Evolutionary conservation across 2,797 vertebrate genomes (phyloP).

Genomic region (Eulemur mongoz): DNA sequence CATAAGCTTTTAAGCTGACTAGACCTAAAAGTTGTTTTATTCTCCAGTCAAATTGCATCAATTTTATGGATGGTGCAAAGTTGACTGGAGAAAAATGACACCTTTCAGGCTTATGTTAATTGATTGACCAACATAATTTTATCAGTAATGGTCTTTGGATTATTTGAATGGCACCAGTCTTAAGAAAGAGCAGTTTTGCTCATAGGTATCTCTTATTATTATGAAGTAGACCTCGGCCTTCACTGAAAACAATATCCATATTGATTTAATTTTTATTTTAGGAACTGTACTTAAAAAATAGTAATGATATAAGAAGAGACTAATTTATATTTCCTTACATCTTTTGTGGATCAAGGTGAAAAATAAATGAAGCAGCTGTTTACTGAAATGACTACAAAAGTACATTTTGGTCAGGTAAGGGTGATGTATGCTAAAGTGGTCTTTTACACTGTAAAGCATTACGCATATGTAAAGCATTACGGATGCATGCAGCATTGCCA

Average conservation of each 20-base stretch:
- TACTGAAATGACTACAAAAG: neutral
- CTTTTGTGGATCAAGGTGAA: neutral
- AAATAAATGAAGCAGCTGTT: constrained; percentile 4
- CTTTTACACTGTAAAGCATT: neutral
- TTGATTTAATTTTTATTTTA: neutral
- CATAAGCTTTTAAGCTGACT: neutral
- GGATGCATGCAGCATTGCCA: neutral
- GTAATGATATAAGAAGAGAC: neutral
- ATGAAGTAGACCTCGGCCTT: neutral
- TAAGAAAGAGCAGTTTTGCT: neutral
- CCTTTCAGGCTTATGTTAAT: neutral
- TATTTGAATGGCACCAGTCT: neutral
- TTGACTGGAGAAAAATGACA: neutral
- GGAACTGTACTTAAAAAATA: neutral
- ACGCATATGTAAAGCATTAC: no score
- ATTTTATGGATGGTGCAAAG: neutral
- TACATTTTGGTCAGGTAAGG: neutral
- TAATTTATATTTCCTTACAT: neutral
- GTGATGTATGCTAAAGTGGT: neutral
- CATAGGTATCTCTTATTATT: neutral
- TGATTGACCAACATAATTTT: neutral
- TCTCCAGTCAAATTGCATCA: neutral
- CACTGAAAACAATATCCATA: neutral
- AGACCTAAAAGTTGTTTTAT: neutral
- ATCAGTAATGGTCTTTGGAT: neutral